Percentiles rank a stretch among this genome's conserved stretches.
phyloP scores from a whole-genome alignment of 2,797 vertebrate species.

The Hozukius guyotensis region DNA sequence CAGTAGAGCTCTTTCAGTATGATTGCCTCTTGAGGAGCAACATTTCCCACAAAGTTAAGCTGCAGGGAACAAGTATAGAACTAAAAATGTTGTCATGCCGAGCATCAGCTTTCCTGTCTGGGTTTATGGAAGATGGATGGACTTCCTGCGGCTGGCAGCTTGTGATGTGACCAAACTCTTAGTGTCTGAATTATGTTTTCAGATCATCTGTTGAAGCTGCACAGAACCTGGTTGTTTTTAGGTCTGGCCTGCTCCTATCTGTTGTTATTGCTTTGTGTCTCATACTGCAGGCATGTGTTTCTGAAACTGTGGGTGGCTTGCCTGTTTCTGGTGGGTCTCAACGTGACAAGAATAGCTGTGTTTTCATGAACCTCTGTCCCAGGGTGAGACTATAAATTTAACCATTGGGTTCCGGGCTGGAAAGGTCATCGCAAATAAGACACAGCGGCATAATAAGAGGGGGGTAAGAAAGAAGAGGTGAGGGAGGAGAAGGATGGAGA shows the following conservation, averaged over 20 bases:
- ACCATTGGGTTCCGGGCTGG: constrained; percentile 11
- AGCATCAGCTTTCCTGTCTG: constrained; percentile 15
- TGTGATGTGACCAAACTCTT: constrained; percentile 32
- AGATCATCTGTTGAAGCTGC: constrained; percentile 39
- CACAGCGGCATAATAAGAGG: not conserved
- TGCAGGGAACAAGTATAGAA: not conserved
- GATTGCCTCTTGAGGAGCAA: not conserved
- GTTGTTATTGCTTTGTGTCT: constrained; percentile 52
- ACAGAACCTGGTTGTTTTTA: constrained; percentile 54
- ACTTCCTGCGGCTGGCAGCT: constrained; percentile 34
- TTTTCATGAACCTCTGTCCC: constrained; percentile 43
- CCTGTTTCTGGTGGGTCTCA: constrained; percentile 57
- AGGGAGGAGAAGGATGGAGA: constrained; percentile 5
- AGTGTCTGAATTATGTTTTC: constrained; percentile 35
- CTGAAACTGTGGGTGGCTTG: constrained; percentile 62
- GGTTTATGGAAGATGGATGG: constrained; percentile 40
- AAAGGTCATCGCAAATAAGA: constrained; percentile 49
- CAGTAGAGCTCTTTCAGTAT: not conserved
- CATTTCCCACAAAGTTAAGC: constrained; percentile 1
- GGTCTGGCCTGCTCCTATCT: constrained; percentile 47
- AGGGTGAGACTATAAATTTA: constrained; percentile 41
- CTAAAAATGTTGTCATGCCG: constrained; percentile 2
- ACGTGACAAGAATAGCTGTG: constrained; percentile 61
- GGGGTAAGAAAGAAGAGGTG: not conserved
- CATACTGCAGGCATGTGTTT: constrained; percentile 42